Base-by-base conservation (phyloP, 2,888 invertebrate species). In the Machimus rusticus region DNA sequence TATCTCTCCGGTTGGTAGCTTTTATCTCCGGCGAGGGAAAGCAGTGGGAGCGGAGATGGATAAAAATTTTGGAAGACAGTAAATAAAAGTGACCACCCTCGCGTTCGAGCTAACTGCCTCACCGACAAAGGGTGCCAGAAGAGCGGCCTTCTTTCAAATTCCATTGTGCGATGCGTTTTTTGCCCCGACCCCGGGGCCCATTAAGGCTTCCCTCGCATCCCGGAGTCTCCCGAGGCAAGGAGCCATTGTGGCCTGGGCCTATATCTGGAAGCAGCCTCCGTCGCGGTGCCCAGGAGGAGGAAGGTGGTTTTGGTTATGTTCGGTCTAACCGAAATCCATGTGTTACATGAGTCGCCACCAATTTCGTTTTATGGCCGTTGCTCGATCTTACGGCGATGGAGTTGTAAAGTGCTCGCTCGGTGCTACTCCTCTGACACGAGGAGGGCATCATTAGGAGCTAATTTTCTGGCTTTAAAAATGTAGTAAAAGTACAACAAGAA, bases 71-170 rank as follows among this genome's bases (percentile, higher is more conserved):
- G 37, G 84, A 84, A 84, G 84, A 84, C 84, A 84, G 86, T 82
- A 82, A 82, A 82, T 86, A 86, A 43, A 34, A 86, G 37, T 86
- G 86, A 86, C 86, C 86, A 86, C 86, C 86, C 86, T 86, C 86
- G 23, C 78, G 86, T 86, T 78, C 77, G 78, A 57, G 19, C 55
- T 78, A 77, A 86, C 77, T 86, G 86, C 77, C 16, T 57, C 57
- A 86, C 86, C 86, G 78, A 86, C 86, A 86, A 86, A 86, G 86
- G 86, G 86, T 86, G 86, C 86, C 78, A 66, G 55, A 57, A 77
- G 77, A 86, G 78, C 86, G 78, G 86, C 86, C 74, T 46, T 43
- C 74, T 86, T 86, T 86, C 46, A 86, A 86, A 86, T 74, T 86
- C 76, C 86, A 74, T 86, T 86, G 86, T 74, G 51, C 46, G 86